A percentile compares a stretch with the other conserved stretches of the same genome.
Evolutionary conservation across 2,113 vertebrate species (phyloP).

Genomic region (Martes martes): DNA sequence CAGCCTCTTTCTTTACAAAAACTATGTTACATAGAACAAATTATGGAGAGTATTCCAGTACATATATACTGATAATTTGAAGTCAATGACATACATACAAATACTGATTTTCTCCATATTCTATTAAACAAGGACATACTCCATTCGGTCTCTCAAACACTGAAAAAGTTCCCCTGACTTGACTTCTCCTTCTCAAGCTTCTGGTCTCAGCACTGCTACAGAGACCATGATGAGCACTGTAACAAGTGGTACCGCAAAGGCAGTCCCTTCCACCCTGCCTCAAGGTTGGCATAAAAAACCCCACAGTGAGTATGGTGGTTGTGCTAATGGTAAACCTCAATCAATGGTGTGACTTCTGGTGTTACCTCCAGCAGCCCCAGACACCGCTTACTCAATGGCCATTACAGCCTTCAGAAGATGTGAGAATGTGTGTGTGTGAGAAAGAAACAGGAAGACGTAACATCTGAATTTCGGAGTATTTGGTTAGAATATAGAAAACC

Average conservation of each 20-base stretch:
- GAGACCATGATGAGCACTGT: background rate
- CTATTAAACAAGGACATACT: background rate
- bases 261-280: background rate
- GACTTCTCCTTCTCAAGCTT: background rate
- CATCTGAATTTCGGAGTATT: background rate
- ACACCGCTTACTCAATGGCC: background rate
- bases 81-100: background rate
- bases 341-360: background rate
- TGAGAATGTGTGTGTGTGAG: background rate
- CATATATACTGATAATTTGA: background rate
- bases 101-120: background rate
- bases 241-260: background rate
- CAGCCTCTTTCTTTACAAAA: background rate
- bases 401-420: background rate
- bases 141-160: background rate
- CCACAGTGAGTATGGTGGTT: background rate
- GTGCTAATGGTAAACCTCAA: background rate
- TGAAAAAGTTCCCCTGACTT: background rate
- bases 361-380: background rate
- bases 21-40: background rate
- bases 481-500: background rate
- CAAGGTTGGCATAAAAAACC: background rate
- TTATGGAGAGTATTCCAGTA: background rate
- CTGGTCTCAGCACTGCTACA: background rate
- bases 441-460: background rate